Base-by-base conservation (phyloP, 2,888 invertebrate species). In the Tribolium freemani region DNA sequence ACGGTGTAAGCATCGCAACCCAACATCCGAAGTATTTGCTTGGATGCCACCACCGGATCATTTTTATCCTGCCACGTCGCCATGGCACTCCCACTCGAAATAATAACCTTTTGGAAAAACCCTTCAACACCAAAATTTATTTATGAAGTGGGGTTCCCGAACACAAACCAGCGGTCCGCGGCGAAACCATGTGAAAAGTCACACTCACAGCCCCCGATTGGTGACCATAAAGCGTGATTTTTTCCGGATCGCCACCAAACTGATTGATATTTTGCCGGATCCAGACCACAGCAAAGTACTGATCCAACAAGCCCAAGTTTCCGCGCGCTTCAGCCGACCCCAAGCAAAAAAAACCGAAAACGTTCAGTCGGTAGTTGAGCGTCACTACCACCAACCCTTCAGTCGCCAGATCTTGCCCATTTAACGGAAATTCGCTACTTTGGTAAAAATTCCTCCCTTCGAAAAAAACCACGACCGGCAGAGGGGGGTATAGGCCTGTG, bases 241-340 rank as follows among this genome's bases (percentile, higher is more conserved):
- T 89, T 50, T 90, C 89, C 0, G 93, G 91, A 85, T 96, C 93
- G 3, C 96, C 96, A 20, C 95, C 94, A 83, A 97, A 96, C 53
- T 90, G 88, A 50, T 88, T 88, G 61, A 96, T 94, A 84, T 96
- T 93, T 78, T 93, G 91, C 73, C 91, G 90, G 1, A 94, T 88
- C 94, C 94, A 94, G 51, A 91, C 82, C 69, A 97, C 86, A 0
- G 94, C 95, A 84, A 95, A 87, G 80, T 93, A 91, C 83, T 97
- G 96, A 85, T 97, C 97, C 78, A 94, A 90, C 60, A 97, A 86
- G 0, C 96, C 96, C 72, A 95, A 91, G 85, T 97, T 97, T 0
- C 97, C 96, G 0, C 94, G 90, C 2, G 91, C 90, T 76, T 88
- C 87, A 48, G 85, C 77, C 5, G 87, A 87, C 31, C 88, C 88